Base-by-base conservation (phyloP, 2,113 vertebrate species). In the Caranx melampygus region DNA sequence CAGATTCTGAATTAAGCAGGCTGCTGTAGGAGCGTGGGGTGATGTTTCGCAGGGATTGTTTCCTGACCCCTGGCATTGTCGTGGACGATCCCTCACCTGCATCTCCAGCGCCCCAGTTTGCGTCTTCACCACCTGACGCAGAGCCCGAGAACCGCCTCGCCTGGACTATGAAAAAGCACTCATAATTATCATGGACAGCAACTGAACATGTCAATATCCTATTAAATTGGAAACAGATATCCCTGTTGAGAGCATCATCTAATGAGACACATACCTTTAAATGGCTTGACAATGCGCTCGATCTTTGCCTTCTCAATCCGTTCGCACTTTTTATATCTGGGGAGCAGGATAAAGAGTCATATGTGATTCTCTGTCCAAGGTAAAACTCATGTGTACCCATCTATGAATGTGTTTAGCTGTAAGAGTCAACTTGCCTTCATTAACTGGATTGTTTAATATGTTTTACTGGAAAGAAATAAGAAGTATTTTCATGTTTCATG, bases 1-100 rank as follows among this genome's bases (percentile, higher is more conserved):
- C 96, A 3, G 96, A 95, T 66, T 97, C 96, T 3, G 95, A 97
- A 75, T 95, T 95, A 60, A 98, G 95, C 78, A 98, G 94, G 90
- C 94, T 95, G 88, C 96, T 96, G 89, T 96, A 98, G 55, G 95
- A 96, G 66, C 96, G 94, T 0, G 95, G 96, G 20, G 94, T 95
- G 79, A 96, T 95, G 54, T 96, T 95, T 61, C 97, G 96, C 72
- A 96, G 94, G 3, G 86, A 96, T 84, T 88, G 95, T 92, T 95
- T 97, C 74, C 92, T 93, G 92, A 92, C 81, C 26, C 81, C 91
- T 4, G 72, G 49, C 3, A 47, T 61, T 86, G 45, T 83, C 3
- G 72, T 84, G 82, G 92, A 73, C 0, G 81, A 87, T 35, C 75
- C 73, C 20, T 90, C 85, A 6, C 52, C 90, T 16, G 75, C 72